Evolutionary conservation across 2,888 invertebrate species (phyloP).

Genomic region (Nomada lathburiana): DNA sequence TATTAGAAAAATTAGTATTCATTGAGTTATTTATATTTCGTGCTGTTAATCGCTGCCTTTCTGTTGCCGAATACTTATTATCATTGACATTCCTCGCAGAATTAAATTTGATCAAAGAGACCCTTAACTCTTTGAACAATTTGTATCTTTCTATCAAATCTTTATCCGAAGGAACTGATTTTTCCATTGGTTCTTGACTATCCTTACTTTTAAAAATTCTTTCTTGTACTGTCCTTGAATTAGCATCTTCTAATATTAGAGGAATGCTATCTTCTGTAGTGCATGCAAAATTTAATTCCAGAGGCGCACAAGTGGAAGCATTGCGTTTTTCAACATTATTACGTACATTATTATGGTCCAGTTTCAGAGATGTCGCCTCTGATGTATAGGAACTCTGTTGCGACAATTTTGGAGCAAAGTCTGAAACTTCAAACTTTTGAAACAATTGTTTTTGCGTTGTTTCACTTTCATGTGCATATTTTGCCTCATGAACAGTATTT

Average conservation of each 20-base stretch:
- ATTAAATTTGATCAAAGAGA: slow-evolving; percentile 61
- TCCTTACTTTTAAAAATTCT: background rate
- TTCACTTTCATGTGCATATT: background rate
- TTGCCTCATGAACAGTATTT: background rate
- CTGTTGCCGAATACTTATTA: slow-evolving; percentile 53
- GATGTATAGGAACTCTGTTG: background rate
- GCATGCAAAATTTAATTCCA: background rate
- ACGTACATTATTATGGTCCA: background rate
- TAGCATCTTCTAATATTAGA: background rate
- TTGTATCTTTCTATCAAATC: slow-evolving; percentile 40
- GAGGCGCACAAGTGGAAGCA: slow-evolving; percentile 12
- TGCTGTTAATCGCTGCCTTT: slow-evolving; percentile 56
- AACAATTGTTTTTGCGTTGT: background rate
- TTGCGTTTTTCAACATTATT: background rate
- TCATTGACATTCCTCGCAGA: background rate
- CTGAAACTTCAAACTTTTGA: background rate
- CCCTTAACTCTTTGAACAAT: slow-evolving; percentile 37
- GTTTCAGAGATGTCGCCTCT: background rate
- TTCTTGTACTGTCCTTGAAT: background rate
- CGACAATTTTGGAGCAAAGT: background rate
- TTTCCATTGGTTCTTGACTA: background rate
- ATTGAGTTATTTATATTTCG: slow-evolving; percentile 50
- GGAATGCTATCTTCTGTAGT: background rate
- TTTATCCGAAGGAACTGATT: background rate
- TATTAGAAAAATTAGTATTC: slow-evolving; percentile 42